A percentile compares a stretch with the other conserved stretches of the same genome.
These are phyloP conservation scores for Helogale parvula DNA, from an alignment of 2,113 vertebrate genomes.

Conservation along the genomic window DNA sequence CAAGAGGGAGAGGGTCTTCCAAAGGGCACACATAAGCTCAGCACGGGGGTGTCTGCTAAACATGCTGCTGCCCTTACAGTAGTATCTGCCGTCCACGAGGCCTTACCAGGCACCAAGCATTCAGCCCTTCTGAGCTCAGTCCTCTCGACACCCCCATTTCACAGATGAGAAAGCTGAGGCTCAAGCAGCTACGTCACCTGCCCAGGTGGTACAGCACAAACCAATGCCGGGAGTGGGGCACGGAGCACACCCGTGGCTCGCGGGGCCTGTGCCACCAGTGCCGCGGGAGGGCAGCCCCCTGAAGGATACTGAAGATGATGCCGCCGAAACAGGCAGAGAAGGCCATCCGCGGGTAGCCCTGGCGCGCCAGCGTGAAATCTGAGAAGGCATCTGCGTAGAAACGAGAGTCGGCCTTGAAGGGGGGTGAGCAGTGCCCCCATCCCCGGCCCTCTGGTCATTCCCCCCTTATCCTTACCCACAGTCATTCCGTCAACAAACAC, in stretches of 20 bases:
- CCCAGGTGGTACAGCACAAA: neutral
- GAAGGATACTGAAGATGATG: constrained; percentile 99
- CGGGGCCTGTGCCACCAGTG: neutral
- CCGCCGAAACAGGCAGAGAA: constrained; percentile 98
- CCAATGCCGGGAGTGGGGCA: neutral
- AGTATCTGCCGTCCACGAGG: neutral
- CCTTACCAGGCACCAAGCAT: neutral
- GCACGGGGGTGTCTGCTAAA: fast-evolving
- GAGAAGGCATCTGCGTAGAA: constrained; percentile 92
- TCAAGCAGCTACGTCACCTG: neutral
- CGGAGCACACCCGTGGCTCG: fast-evolving
- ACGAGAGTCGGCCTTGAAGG: neutral
- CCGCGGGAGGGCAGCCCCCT: fast-evolving
- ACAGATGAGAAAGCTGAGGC: neutral
- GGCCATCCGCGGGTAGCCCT: constrained; percentile 98
- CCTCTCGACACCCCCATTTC: neutral
- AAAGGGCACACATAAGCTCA: fast-evolving
- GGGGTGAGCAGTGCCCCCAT: fast-evolving
- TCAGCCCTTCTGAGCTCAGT: neutral
- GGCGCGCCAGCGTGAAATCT: constrained; percentile 94
- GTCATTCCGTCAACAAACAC: neutral
- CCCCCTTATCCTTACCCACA: neutral
- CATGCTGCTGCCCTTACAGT: neutral
- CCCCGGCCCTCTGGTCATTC: fast-evolving
- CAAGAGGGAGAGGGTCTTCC: neutral